Evolutionary conservation across 2,888 invertebrate species (phyloP).

Genomic region (Parasteatoda lunata): DNA sequence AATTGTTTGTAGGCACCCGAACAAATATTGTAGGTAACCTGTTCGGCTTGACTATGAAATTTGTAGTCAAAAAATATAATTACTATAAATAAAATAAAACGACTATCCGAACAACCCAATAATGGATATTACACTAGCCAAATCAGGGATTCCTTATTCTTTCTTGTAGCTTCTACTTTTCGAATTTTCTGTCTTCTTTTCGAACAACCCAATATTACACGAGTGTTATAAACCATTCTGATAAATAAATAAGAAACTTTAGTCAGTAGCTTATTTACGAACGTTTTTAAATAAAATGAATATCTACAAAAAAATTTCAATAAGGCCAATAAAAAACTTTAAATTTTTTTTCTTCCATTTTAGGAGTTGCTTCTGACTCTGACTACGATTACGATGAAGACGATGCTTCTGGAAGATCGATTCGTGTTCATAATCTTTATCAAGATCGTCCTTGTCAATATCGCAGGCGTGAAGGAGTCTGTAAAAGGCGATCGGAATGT

Average conservation of each 20-base stretch:
- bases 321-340: neutral
- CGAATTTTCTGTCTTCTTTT: no score
- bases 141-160: no score
- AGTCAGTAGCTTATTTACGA: neutral
- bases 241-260: neutral
- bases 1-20: no score
- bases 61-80: no score
- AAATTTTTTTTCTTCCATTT: neutral
- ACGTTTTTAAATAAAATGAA: neutral
- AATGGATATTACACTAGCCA: no score
- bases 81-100: no score
- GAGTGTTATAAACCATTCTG: no score
- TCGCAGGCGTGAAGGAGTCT: conserved; percentile 46
- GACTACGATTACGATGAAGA: conserved; percentile 9
- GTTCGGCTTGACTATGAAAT: no score
- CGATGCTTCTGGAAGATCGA: neutral
- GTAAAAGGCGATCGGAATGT: conserved; percentile 48
- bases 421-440: neutral
- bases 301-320: neutral
- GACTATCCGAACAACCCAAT: no score
- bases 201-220: no score
- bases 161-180: no score
- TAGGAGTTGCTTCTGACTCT: neutral
- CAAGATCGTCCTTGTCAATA: conserved; percentile 21
- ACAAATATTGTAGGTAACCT: no score